Conservation (phyloP, 2,888 invertebrate species). For the Polydrusus pterygomalis region DNA sequence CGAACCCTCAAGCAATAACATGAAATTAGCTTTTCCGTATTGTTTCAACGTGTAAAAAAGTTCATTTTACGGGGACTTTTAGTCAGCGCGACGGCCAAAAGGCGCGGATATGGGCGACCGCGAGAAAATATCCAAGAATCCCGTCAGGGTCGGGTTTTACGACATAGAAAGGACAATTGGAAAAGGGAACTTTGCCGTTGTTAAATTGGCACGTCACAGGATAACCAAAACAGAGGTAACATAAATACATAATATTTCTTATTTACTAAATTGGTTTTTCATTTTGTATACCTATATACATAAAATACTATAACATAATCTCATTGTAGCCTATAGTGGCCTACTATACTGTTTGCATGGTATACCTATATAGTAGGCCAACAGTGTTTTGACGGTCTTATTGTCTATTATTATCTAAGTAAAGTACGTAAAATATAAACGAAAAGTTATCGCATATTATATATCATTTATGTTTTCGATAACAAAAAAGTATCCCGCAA, state of each 20-base stretch:
- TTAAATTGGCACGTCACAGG: conserved; percentile 97
- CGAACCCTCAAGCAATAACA: conserved; percentile 48
- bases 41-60: conserved; percentile 11
- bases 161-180: conserved; percentile 98
- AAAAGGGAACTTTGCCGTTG: conserved; percentile 99
- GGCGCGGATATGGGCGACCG: conserved; percentile 67
- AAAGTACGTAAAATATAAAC: no score
- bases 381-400: no score
- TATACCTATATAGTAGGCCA: no score
- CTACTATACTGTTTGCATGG: no score
- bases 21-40: conserved; percentile 27
- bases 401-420: no score
- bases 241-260: not conserved
- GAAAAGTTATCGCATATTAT: no score
- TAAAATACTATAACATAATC: no score
- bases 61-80: conserved; percentile 37
- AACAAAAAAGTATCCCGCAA: no score
- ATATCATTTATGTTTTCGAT: no score
- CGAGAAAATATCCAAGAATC: conserved; percentile 69
- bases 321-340: no score
- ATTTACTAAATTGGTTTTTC: not conserved
- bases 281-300: no score
- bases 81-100: conserved; percentile 42
- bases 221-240: conserved; percentile 98
- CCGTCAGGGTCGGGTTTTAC: conserved; percentile 96